Evolutionary conservation across 2,113 vertebrate species (phyloP).

Genomic region (Paratilapia polleni): DNA sequence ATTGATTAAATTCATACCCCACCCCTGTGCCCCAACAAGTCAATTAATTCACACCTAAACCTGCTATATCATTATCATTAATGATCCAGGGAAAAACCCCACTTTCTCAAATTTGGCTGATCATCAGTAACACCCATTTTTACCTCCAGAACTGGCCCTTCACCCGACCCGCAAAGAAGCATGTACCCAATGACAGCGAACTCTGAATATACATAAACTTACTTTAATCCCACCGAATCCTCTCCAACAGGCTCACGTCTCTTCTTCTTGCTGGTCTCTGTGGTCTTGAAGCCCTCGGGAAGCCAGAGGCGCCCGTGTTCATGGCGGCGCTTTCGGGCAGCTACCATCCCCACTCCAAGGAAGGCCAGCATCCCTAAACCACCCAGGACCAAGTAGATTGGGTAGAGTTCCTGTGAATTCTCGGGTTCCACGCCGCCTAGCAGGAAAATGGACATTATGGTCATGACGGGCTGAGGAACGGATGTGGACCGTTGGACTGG

Average conservation of each 20-base stretch:
- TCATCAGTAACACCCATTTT: constrained; percentile 6
- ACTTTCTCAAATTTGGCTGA: constrained; percentile 34
- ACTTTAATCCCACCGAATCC: constrained; percentile 97
- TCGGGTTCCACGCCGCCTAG: constrained; percentile 83
- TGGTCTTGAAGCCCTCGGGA: constrained; percentile 97
- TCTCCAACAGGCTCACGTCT: constrained; percentile 94
- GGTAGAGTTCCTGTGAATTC: constrained; percentile 77
- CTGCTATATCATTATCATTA: constrained; percentile 53
- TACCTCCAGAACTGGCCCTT: constrained; percentile 15
- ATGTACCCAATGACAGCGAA: not conserved
- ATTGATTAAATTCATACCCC: constrained; percentile 63
- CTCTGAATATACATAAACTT: constrained; percentile 74
- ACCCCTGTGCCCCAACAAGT: constrained; percentile 54
- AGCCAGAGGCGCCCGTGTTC: constrained; percentile 98
- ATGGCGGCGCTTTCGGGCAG: constrained; percentile 91
- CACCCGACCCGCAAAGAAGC: constrained; percentile 17
- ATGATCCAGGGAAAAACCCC: constrained; percentile 43
- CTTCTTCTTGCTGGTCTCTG: constrained; percentile 97
- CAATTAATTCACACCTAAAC: constrained; percentile 66
- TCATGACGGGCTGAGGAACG: constrained; percentile 51
- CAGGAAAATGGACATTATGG: constrained; percentile 64
- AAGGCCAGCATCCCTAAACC: constrained; percentile 83
- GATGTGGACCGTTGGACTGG: not conserved
- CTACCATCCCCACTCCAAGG: constrained; percentile 88
- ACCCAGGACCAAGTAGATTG: constrained; percentile 85